Percentiles rank a stretch among this genome's conserved stretches.
Conservation (phyloP, 2,888 invertebrate genomes). For the Sphaerophoria rueppellii region DNA sequence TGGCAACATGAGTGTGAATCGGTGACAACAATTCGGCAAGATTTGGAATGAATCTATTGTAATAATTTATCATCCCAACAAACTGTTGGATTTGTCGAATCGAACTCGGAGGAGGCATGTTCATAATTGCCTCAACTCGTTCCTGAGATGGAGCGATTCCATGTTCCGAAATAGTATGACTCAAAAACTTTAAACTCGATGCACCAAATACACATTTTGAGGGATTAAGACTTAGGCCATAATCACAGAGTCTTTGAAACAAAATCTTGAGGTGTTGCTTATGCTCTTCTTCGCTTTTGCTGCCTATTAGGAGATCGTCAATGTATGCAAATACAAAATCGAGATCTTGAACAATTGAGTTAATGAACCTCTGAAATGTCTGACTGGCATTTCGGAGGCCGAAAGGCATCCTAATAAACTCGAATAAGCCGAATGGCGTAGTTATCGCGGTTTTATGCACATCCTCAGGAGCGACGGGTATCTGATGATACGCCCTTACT, state of each 20-base stretch:
- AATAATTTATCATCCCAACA: slow-evolving; percentile 61
- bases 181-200: slow-evolving; percentile 60
- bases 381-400: slow-evolving; percentile 75
- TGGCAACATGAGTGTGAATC: slow-evolving; percentile 49
- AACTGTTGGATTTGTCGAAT: too few species aligned
- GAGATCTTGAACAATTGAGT: slow-evolving; percentile 67
- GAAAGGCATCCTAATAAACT: slow-evolving; percentile 77
- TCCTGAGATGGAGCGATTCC: slow-evolving; percentile 69
- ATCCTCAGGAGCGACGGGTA: slow-evolving; percentile 13
- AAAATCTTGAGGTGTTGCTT: slow-evolving; percentile 53
- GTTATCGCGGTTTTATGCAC: slow-evolving; percentile 76
- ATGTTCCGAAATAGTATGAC: slow-evolving; percentile 58
- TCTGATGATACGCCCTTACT: slow-evolving; percentile 4
- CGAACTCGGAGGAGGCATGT: too few species aligned
- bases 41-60: slow-evolving; percentile 54
- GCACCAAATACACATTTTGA: slow-evolving; percentile 73
- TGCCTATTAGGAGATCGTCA: slow-evolving; percentile 74
- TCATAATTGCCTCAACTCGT: slow-evolving; percentile 69
- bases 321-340: slow-evolving; percentile 70
- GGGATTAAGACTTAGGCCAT: slow-evolving; percentile 68
- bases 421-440: slow-evolving; percentile 78
- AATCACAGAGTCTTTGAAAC: slow-evolving; percentile 65
- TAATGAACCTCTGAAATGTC: slow-evolving; percentile 22
- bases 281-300: slow-evolving; percentile 68
- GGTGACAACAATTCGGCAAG: slow-evolving; percentile 52